A percentile compares a stretch with the other conserved stretches of the same genome.
phyloP scores from a whole-genome alignment of 2,113 vertebrate genomes.

The Neodon shergylaensis region DNA sequence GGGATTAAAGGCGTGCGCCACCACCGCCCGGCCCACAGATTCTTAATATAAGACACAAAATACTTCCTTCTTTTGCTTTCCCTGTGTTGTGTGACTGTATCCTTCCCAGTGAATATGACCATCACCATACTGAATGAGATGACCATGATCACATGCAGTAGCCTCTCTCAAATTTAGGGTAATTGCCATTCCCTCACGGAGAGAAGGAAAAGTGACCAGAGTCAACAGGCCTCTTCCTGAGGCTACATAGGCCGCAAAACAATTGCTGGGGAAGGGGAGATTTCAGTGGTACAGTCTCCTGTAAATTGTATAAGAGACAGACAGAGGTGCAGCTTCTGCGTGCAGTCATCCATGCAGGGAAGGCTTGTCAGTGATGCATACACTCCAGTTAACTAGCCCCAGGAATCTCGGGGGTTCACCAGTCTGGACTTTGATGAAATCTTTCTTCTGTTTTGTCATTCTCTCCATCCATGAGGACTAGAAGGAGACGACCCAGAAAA shows the following conservation, averaged over 20 bases:
- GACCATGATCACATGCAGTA: background rate
- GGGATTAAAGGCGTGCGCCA: too few species aligned
- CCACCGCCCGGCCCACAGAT: too few species aligned
- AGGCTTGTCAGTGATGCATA: background rate
- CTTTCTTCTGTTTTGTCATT: background rate
- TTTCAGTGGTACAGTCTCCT: background rate
- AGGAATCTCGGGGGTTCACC: background rate
- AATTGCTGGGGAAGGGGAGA: background rate
- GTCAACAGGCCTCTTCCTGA: background rate
- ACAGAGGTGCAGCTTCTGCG: background rate
- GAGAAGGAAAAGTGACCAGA: background rate
- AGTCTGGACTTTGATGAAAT: background rate
- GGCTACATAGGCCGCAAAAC: background rate
- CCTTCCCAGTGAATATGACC: too few species aligned
- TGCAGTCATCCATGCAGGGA: rapidly evolving
- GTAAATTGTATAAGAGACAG: background rate
- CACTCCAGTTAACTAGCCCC: background rate
- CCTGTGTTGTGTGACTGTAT: background rate
- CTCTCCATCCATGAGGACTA: background rate
- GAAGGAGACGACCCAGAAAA: background rate
- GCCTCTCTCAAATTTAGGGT: background rate
- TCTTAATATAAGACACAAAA: background rate
- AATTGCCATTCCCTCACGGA: too few species aligned
- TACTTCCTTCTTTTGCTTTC: background rate
- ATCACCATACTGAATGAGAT: background rate